Conservation (phyloP, 2,113 vertebrate genomes). For the Odocoileus hemionus region DNA sequence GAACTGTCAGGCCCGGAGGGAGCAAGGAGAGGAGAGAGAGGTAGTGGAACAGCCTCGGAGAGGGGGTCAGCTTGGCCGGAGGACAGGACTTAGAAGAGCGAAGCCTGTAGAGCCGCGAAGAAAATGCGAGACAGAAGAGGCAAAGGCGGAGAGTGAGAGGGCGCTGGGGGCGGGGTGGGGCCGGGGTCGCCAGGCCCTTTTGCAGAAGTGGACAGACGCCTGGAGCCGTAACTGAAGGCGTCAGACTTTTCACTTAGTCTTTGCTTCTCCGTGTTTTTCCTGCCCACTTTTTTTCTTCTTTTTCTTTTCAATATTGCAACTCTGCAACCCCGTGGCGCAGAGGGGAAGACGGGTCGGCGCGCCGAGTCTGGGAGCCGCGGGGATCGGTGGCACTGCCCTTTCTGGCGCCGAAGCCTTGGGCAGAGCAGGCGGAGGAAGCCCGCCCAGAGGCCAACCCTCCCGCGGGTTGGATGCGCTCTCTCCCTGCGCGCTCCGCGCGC, state of each 20-base stretch:
- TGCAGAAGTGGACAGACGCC: neutral
- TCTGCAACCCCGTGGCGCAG: neutral
- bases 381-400: neutral
- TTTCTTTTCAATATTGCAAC: neutral
- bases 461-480: neutral
- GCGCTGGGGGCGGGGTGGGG: neutral
- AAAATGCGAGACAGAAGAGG: neutral
- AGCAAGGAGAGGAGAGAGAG: neutral
- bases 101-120: neutral
- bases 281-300: neutral
- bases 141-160: neutral
- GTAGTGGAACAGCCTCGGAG: neutral
- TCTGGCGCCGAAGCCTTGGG: neutral
- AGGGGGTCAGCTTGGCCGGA: constrained; percentile 27
- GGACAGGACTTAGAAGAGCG: neutral
- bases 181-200: neutral
- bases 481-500: neutral
- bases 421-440: neutral
- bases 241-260: constrained; percentile 30
- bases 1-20: constrained; percentile 74
- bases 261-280: neutral
- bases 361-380: neutral
- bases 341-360: neutral
- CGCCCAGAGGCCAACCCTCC: neutral
- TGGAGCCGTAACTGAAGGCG: neutral